phyloP scores from a whole-genome alignment of 2,888 invertebrate genomes.

The Agriopis leucophaearia region DNA sequence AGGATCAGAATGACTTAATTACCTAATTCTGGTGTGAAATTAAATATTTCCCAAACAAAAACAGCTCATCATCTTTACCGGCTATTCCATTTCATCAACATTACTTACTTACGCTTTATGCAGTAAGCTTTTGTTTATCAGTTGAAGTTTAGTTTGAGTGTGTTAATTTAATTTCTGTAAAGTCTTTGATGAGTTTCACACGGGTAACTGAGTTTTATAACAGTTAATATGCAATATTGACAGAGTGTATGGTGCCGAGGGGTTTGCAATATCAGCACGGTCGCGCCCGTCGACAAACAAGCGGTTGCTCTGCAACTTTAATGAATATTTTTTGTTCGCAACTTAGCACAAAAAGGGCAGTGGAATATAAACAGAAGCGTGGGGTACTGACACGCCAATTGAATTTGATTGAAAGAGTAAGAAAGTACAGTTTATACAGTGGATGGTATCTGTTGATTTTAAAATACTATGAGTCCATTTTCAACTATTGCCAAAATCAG shows the following conservation, averaged over 20 bases:
- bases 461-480: not conserved
- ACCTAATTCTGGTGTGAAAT: not conserved
- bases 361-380: slow-evolving; percentile 38
- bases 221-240: slow-evolving; percentile 42
- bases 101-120: not conserved
- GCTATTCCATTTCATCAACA: slow-evolving; percentile 1
- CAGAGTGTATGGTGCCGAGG: slow-evolving; percentile 45
- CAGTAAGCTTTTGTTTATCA: slow-evolving; percentile 17
- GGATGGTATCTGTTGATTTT: not conserved
- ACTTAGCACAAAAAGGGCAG: slow-evolving; percentile 46
- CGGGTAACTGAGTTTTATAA: slow-evolving; percentile 31
- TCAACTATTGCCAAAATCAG: no score
- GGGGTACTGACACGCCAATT: slow-evolving; percentile 26
- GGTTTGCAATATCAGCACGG: slow-evolving; percentile 60
- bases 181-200: slow-evolving; percentile 36
- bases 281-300: slow-evolving; percentile 55
- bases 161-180: slow-evolving; percentile 39
- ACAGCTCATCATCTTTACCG: not conserved
- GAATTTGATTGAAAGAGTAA: slow-evolving; percentile 12
- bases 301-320: slow-evolving; percentile 51
- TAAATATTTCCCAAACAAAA: not conserved
- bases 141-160: slow-evolving; percentile 11
- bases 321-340: slow-evolving; percentile 51
- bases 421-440: not conserved
- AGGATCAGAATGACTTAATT: no score